Evolutionary conservation across 2,888 invertebrate species (phyloP).

Genomic region (Pammene aurita): DNA sequence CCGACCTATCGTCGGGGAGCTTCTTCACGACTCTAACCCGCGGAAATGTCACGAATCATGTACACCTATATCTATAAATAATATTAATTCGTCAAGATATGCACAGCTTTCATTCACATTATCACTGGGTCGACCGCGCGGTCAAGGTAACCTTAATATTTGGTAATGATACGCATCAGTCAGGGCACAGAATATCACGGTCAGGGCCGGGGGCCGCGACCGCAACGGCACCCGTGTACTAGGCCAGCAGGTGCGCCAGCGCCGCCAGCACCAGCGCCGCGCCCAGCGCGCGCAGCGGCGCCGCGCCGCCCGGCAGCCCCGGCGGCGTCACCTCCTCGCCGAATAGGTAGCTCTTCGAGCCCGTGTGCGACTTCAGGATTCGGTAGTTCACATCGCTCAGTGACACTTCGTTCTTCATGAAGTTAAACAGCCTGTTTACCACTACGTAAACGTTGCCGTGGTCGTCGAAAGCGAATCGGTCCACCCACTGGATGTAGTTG

Average conservation of each 20-base stretch:
- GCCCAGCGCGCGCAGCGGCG: slow-evolving; percentile 58
- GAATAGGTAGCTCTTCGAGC: slow-evolving; percentile 86
- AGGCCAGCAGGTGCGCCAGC: slow-evolving; percentile 71
- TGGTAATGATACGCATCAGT: slow-evolving; percentile 78
- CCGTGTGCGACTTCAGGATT: slow-evolving; percentile 84
- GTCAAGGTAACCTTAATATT: slow-evolving; percentile 82
- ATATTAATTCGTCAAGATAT: slow-evolving; percentile 54
- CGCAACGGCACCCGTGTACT: slow-evolving; percentile 54
- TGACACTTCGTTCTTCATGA: slow-evolving; percentile 84
- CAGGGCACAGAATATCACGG: slow-evolving; percentile 59
- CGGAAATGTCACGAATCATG: slow-evolving; percentile 58
- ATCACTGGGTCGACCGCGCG: slow-evolving; percentile 74
- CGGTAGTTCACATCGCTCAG: slow-evolving; percentile 86
- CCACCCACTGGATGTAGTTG: slow-evolving; percentile 88
- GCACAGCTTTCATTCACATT: slow-evolving; percentile 74
- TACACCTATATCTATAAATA: slow-evolving; percentile 47
- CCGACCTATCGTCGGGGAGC: slow-evolving; percentile 70
- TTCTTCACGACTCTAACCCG: slow-evolving; percentile 61
- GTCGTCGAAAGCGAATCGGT: slow-evolving; percentile 87
- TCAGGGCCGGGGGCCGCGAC: slow-evolving; percentile 51
- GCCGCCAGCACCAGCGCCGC: slow-evolving; percentile 63
- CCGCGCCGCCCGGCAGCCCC: slow-evolving; percentile 54
- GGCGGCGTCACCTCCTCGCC: slow-evolving; percentile 64
- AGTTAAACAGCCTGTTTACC: slow-evolving; percentile 87
- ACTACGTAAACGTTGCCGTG: slow-evolving; percentile 86